These are phyloP conservation scores for Pagrus major DNA, from an alignment of 2,113 vertebrate species.

Conservation along the genomic window DNA sequence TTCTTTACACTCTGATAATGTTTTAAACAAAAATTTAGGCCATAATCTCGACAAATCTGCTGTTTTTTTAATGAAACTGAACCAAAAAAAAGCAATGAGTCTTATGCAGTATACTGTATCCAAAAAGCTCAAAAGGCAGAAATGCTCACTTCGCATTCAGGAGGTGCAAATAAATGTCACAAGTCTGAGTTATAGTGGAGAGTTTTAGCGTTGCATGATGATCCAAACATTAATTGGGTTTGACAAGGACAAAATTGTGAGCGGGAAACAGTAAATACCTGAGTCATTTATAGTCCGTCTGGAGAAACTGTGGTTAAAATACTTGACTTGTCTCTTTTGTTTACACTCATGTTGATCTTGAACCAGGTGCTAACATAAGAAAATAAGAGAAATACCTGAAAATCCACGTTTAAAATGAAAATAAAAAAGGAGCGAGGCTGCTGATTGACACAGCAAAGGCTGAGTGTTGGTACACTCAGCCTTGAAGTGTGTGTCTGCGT, in stretches of 20 bases:
- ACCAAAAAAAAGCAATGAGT: neutral
- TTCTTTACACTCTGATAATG: no score
- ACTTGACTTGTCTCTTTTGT: neutral
- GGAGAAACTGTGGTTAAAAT: neutral
- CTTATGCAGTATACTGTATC: no score
- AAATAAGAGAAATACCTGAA: neutral
- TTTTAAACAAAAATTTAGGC: no score
- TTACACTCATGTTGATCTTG: neutral
- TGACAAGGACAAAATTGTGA: neutral
- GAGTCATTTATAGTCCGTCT: neutral
- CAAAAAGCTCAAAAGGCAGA: neutral
- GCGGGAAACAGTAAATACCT: neutral
- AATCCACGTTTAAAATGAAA: neutral
- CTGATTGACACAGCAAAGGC: conserved; percentile 3
- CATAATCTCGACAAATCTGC: no score
- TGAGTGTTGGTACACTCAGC: neutral
- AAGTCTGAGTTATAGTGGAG: neutral
- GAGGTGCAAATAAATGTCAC: neutral
- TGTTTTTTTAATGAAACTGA: no score
- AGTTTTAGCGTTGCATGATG: conserved; percentile 3
- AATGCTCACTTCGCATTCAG: neutral
- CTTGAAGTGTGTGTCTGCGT: neutral
- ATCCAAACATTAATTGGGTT: neutral
- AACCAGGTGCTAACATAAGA: neutral
- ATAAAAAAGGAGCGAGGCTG: neutral